A percentile compares a stretch with the other conserved stretches of the same genome.
These are phyloP conservation scores for Tetragonula clypearis DNA, from an alignment of 1,140 invertebrate genomes.

Conservation along the genomic window DNA sequence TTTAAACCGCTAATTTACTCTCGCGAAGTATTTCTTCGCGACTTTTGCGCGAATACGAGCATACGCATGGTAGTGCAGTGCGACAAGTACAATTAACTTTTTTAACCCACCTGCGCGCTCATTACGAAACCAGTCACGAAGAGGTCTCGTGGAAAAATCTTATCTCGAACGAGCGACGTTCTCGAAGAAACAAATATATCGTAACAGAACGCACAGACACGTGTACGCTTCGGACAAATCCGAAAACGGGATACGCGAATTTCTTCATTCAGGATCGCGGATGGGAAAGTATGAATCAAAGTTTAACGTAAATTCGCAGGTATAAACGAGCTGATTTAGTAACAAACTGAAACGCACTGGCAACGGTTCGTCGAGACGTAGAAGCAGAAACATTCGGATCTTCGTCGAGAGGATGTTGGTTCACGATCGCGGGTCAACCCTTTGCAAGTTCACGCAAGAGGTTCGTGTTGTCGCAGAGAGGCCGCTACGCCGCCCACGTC, in stretches of 20 bases:
- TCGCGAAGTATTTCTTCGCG: neutral
- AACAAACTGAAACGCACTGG: neutral
- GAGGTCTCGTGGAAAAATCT: neutral
- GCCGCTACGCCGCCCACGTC: constrained; percentile 43
- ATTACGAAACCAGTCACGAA: neutral
- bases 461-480: constrained; percentile 32
- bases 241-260: neutral
- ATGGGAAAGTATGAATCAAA: neutral
- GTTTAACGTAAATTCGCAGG: no score
- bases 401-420: neutral
- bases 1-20: neutral
- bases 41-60: neutral
- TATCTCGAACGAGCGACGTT: neutral
- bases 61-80: neutral
- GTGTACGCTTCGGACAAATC: neutral
- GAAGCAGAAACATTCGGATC: constrained; percentile 21
- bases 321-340: neutral
- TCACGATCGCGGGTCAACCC: constrained; percentile 5
- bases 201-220: neutral
- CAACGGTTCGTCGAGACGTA: neutral
- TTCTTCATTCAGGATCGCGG: neutral
- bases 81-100: constrained; percentile 20
- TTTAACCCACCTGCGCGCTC: neutral
- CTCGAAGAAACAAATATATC: neutral
- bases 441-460: constrained; percentile 45